Evolutionary conservation across 2,888 invertebrate species (phyloP).

Genomic region (Gastrophysa polygoni): DNA sequence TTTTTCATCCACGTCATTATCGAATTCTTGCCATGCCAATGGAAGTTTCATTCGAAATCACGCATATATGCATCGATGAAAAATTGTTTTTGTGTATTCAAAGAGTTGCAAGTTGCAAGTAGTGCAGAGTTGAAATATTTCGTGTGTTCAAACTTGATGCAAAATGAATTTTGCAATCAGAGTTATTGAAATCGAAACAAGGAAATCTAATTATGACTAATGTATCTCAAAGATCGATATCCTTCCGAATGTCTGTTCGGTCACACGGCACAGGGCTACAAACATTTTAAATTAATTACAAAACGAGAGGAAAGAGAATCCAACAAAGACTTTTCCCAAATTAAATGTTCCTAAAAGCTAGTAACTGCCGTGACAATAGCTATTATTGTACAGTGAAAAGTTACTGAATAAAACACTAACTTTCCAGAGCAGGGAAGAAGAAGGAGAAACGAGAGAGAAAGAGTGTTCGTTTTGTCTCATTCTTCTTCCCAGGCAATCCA

Average conservation of each 20-base stretch:
- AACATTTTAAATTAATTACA: conserved; percentile 36
- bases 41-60: no score
- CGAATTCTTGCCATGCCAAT: no score
- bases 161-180: no score
- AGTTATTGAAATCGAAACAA: neutral
- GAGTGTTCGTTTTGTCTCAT: conserved; percentile 26
- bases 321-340: conserved; percentile 34
- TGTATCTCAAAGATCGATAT: conserved; percentile 11
- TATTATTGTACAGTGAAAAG: conserved; percentile 34
- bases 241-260: conserved; percentile 23
- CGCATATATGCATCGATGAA: no score
- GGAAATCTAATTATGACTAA: conserved; percentile 13
- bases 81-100: no score
- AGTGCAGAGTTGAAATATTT: no score
- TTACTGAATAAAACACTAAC: conserved; percentile 31
- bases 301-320: conserved; percentile 25
- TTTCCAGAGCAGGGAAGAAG: conserved; percentile 6
- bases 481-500: conserved; percentile 17
- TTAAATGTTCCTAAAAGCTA: conserved; percentile 35
- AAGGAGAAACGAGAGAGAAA: neutral
- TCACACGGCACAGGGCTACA: conserved; percentile 26
- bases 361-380: conserved; percentile 33
- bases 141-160: no score
- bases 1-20: no score
- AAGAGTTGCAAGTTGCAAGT: no score